These are phyloP conservation scores for Colossoma macropomum DNA, from an alignment of 2,113 vertebrate species.

Conservation along the genomic window DNA sequence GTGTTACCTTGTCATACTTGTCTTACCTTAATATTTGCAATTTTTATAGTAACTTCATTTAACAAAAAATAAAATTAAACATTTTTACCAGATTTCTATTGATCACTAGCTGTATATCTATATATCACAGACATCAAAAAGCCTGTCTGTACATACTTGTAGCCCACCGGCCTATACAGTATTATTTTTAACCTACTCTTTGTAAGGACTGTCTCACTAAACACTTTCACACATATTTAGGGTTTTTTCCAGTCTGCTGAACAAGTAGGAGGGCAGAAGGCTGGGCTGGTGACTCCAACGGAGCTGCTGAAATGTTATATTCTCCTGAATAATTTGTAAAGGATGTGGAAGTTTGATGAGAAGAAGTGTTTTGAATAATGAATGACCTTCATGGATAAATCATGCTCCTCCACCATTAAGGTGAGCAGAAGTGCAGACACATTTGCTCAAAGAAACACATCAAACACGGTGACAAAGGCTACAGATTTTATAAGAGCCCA, in stretches of 20 bases:
- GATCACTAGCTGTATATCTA: too few relatives aligned
- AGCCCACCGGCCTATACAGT: not conserved
- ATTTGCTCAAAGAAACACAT: conserved; percentile 1
- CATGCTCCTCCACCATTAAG: conserved; percentile 31
- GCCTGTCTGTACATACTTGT: too few relatives aligned
- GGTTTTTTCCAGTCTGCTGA: conserved; percentile 31
- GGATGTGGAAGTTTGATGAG: conserved; percentile 58
- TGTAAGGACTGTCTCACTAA: conserved; percentile 17
- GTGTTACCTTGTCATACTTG: too few relatives aligned
- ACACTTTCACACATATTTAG: not conserved
- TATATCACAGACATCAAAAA: not conserved
- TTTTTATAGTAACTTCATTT: too few relatives aligned
- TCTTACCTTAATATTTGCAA: too few relatives aligned
- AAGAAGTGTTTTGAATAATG: conserved; percentile 69
- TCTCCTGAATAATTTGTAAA: conserved; percentile 57
- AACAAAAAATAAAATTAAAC: too few relatives aligned
- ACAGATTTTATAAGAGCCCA: not conserved
- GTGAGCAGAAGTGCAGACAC: conserved; percentile 13
- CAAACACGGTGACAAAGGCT: conserved; percentile 2
- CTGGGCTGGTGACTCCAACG: conserved; percentile 25
- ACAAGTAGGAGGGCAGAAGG: not conserved
- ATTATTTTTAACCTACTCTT: not conserved
- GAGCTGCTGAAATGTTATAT: conserved; percentile 50
- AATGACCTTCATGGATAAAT: conserved; percentile 56
- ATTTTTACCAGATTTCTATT: too few relatives aligned